Evolutionary conservation across 2,797 vertebrate genomes (phyloP).

Genomic region (Trichosurus vulpecula): DNA sequence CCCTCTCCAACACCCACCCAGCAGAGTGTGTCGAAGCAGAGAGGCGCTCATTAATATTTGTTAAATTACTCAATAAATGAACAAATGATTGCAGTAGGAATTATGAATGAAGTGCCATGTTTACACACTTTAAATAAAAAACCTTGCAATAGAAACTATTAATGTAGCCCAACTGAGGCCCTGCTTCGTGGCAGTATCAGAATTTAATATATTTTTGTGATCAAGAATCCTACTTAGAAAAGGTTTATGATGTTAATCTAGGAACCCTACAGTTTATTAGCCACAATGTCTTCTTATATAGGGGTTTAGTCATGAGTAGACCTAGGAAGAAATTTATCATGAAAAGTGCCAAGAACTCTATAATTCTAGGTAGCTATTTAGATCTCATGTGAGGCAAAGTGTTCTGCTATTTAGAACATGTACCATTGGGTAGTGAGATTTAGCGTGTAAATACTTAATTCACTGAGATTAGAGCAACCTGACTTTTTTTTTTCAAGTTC

Average conservation of each 20-base stretch:
- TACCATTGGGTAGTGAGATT: constrained; percentile 25
- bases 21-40: not conserved
- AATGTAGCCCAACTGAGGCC: constrained; percentile 42
- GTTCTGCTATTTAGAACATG: constrained; percentile 22
- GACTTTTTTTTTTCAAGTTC: constrained; percentile 35
- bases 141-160: constrained; percentile 23
- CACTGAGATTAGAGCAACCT: constrained; percentile 51
- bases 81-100: not conserved
- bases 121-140: constrained; percentile 40
- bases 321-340: constrained; percentile 6
- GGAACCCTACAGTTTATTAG: constrained; percentile 22
- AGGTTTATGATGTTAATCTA: constrained; percentile 50
- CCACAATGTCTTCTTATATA: not conserved
- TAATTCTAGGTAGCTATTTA: constrained; percentile 38
- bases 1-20: not conserved
- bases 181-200: constrained; percentile 39
- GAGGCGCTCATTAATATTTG: not conserved
- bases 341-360: constrained; percentile 25
- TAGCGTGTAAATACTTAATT: constrained; percentile 43
- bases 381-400: constrained; percentile 35
- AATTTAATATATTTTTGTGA: constrained; percentile 53
- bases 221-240: constrained; percentile 63
- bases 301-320: not conserved
- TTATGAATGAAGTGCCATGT: constrained; percentile 16
- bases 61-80: not conserved